Evolutionary conservation across 2,797 vertebrate genomes (phyloP), one percentile per base, ranked within the genome.

Genomic region (Psittacula derbiana): DNA sequence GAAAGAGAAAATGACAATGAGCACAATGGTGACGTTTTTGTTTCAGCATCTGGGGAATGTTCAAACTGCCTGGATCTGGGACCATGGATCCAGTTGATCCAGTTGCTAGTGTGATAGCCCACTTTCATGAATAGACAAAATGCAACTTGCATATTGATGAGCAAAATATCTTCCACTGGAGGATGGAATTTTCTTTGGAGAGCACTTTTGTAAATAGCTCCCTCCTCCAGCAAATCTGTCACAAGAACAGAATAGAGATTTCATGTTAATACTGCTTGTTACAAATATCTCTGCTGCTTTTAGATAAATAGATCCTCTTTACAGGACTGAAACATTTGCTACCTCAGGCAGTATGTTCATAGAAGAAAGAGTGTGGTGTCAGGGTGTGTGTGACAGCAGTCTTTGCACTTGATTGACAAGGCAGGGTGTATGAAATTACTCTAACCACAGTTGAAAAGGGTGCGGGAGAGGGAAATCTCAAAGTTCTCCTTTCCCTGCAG

Each of bases 151-250:
- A 19, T 27, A 30, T 49, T 25, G 66, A 64, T 31, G 40, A 71
- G 40, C 12, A 49, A 50, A 91, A 12, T 49, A 23, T 41, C 58
- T 66, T 47, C 52, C 19, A 4, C 19, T 67, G 75, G 57, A 57
- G 80, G 61, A 47, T 13, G 28, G 6, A 17, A 6, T 30, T 84
- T 71, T 53, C 50, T 65, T 46, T 10, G 23, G 58, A 49, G 72
- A 41, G 21, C 36, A 4, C 61, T 91, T 96, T 65, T 90, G 65
- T 69, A 80, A 89, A 36, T 55, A 71, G 46, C 72, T 95, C 40
- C 81, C 64, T 91, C 93, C 88, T 82, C 85, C 62, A 82, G 84
- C 69, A 89, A 93, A 91, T 91, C 91, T 93, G 79, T 92, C 65
- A 55, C 46, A 19, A 36, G 81, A 53, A 69, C 76, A 87, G 75